Evolutionary conservation across 2,797 vertebrate genomes (phyloP).

Genomic region (Cercopithecus hamlyni): DNA sequence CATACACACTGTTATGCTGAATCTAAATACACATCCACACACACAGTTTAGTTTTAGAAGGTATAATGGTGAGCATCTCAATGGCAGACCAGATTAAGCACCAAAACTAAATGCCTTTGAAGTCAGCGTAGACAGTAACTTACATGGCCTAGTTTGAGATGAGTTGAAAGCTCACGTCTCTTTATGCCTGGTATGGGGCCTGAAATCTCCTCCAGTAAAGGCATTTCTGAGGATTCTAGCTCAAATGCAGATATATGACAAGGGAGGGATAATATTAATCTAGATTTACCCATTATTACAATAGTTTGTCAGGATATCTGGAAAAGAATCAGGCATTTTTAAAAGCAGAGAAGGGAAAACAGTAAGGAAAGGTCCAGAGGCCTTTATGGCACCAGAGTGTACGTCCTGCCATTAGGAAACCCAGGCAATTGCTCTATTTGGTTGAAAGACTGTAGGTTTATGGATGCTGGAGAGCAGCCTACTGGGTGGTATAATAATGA

Average conservation of each 20-base stretch:
- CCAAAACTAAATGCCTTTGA: slow-evolving; percentile 62
- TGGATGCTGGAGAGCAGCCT: not conserved
- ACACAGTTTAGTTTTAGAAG: slow-evolving; percentile 37
- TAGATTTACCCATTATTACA: not conserved
- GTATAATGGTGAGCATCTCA: not conserved
- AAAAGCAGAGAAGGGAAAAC: not conserved
- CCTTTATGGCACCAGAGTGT: not conserved
- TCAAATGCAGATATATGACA: slow-evolving; percentile 49
- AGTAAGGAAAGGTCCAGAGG: not conserved
- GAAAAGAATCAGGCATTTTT: not conserved
- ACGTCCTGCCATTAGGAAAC: not conserved
- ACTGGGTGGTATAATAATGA: not conserved
- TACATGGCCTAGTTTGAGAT: slow-evolving; percentile 39
- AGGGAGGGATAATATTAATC: slow-evolving; percentile 2
- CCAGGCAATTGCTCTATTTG: not conserved
- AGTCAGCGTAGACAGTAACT: not conserved
- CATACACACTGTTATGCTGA: slow-evolving; percentile 41
- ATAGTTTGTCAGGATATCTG: not conserved
- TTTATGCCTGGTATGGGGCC: slow-evolving; percentile 37
- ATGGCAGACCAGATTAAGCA: slow-evolving; percentile 53
- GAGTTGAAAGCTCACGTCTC: not conserved
- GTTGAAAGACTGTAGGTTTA: not conserved
- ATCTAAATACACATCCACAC: slow-evolving; percentile 57
- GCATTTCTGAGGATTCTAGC: slow-evolving; percentile 22
- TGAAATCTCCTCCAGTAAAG: slow-evolving; percentile 35